Evolutionary conservation across 2,113 vertebrate genomes (phyloP).

Genomic region (Bucco capensis): DNA sequence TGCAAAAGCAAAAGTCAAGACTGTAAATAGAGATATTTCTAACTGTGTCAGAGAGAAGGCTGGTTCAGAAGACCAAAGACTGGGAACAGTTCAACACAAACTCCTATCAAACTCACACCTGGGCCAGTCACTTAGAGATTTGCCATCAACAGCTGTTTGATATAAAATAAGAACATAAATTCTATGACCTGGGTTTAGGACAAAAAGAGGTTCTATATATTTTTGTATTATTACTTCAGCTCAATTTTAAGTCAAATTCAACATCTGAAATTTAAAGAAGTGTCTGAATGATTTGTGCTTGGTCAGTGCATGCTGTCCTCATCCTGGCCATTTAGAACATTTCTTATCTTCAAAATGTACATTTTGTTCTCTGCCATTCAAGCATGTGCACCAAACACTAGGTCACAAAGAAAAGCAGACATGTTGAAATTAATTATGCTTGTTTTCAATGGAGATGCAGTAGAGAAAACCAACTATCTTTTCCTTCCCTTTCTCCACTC

Average conservation of each 20-base stretch:
- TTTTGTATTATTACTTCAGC: background rate
- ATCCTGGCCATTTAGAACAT: slow-evolving; percentile 44
- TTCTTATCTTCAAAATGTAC: slow-evolving; percentile 69
- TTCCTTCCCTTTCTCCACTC: background rate
- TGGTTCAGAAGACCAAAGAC: background rate
- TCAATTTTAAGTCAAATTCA: slow-evolving; percentile 7
- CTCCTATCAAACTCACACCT: background rate
- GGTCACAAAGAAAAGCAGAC: slow-evolving; percentile 47
- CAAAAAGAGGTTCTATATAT: background rate
- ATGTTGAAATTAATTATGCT: slow-evolving; percentile 30
- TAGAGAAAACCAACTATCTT: background rate
- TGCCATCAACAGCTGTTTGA: background rate
- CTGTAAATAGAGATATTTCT: background rate
- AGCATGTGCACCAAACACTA: slow-evolving; percentile 35
- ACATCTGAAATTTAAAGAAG: background rate
- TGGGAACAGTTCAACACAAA: background rate
- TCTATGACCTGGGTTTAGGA: background rate
- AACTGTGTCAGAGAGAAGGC: background rate
- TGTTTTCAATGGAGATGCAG: slow-evolving; percentile 26
- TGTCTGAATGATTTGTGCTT: slow-evolving; percentile 28
- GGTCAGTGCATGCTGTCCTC: slow-evolving; percentile 63
- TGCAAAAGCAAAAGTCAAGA: background rate
- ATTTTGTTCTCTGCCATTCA: slow-evolving; percentile 66
- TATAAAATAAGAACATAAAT: background rate
- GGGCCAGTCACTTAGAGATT: background rate